Evolutionary conservation across 2,113 vertebrate species (phyloP), one percentile per base, ranked within the genome.

Genomic region (Tachycineta bicolor): DNA sequence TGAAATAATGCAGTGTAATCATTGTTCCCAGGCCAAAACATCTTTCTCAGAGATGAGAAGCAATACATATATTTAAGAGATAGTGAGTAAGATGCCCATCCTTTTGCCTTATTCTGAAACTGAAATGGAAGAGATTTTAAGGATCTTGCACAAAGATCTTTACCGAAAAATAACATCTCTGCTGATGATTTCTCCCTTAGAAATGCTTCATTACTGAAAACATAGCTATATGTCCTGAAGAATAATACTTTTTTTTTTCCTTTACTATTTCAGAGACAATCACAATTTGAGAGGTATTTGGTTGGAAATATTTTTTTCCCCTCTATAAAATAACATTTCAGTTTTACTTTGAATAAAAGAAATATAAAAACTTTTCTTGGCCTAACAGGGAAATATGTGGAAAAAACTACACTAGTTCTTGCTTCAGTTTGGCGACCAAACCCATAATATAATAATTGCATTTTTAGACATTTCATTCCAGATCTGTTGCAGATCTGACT

Each of bases 111-210:
- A 75, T 81, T 81, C 64, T 96, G 88, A 92, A 90, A 78, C 73
- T 75, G 83, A 94, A 97, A 92, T 84, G 53, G 60, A 87, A 96
- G 73, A 65, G 53, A 41, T 89, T 95, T 96, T 92, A 93, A 93
- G 65, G 52, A 75, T 69, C 73, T 94, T 92, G 83, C 62, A 83
- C 34, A 84, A 90, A 80, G 56, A 73, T 80, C 67, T 95, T 81
- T 63, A 60, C 39, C 78, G 93, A 90, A 93, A 92, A 96, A 88
- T 90, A 94, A 59, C 78, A 77, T 75, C 25, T 94, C 85, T 94
- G 73, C 52, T 96, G 76, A 47, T 83, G 90, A 90, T 82, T 96
- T 93, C 90, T 93, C 83, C 83, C 90, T 95, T 95, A 93, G 83
- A 93, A 94, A 93, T 17, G 49, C 83, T 62, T 95, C 69, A 92